Percentiles rank a stretch among this genome's conserved stretches.
Conservation (phyloP, 2,113 vertebrate genomes). For the Cinclus cinclus region DNA sequence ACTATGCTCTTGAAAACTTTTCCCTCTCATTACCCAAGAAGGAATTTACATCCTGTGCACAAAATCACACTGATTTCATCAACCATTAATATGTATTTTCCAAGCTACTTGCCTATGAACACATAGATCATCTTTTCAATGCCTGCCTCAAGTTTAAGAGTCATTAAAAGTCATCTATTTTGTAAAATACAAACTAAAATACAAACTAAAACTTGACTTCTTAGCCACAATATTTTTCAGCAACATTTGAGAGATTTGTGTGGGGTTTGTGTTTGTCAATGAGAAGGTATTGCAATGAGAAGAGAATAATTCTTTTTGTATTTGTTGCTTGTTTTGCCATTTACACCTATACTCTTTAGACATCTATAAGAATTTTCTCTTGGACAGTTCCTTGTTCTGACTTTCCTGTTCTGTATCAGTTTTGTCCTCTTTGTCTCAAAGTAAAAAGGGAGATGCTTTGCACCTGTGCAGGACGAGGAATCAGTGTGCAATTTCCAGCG, state of each 20-base stretch:
- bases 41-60: neutral
- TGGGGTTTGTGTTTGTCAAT: neutral
- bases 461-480: neutral
- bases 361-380: neutral
- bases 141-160: neutral
- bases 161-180: slow-evolving; percentile 10
- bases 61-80: neutral
- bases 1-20: neutral
- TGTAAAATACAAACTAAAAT: neutral
- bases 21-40: neutral
- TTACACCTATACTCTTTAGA: neutral
- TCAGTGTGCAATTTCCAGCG: neutral
- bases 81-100: slow-evolving; percentile 8
- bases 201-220: neutral
- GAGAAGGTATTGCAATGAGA: neutral
- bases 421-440: neutral
- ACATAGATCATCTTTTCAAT: neutral
- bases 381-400: neutral
- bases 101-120: neutral
- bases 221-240: neutral
- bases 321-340: neutral
- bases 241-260: neutral
- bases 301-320: neutral
- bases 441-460: neutral
- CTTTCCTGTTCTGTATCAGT: neutral